Percentiles rank a stretch among this genome's conserved stretches.
These are phyloP conservation scores for Amniataba percoides DNA, from an alignment of 2,797 vertebrate species.

Conservation along the genomic window DNA sequence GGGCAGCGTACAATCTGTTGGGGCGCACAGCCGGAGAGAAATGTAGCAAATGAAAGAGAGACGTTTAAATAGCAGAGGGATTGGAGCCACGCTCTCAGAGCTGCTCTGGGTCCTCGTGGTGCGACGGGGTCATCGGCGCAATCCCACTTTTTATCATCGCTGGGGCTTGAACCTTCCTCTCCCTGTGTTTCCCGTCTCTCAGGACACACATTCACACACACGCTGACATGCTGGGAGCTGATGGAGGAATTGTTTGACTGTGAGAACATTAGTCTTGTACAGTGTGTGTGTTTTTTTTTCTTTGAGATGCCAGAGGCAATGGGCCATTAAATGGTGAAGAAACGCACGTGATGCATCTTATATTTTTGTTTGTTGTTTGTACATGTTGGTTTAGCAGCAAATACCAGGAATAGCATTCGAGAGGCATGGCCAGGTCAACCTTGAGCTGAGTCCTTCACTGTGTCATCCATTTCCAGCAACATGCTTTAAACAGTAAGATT, in stretches of 20 bases:
- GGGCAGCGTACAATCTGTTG: not conserved
- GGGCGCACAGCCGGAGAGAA: not conserved
- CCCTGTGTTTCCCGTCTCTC: slow-evolving; percentile 30
- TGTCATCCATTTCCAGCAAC: slow-evolving; percentile 16
- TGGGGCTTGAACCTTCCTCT: slow-evolving; percentile 42
- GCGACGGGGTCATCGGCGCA: slow-evolving; percentile 36
- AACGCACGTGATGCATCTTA: slow-evolving; percentile 21
- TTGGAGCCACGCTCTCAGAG: not conserved
- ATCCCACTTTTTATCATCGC: slow-evolving; percentile 38
- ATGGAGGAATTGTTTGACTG: slow-evolving; percentile 71
- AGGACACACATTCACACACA: slow-evolving; percentile 38
- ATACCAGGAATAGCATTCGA: slow-evolving; percentile 1
- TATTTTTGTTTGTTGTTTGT: slow-evolving; percentile 21
- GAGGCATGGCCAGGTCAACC: slow-evolving; percentile 9
- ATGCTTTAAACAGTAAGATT: not conserved
- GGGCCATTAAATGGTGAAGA: slow-evolving; percentile 10
- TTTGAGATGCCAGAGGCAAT: slow-evolving; percentile 25
- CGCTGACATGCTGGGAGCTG: slow-evolving; percentile 53
- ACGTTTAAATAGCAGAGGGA: slow-evolving; percentile 34
- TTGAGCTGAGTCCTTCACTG: slow-evolving; percentile 15
- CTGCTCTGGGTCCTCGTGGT: slow-evolving; percentile 15
- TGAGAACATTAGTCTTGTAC: slow-evolving; percentile 48
- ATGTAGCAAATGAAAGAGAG: slow-evolving; percentile 11
- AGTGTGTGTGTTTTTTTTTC: slow-evolving; percentile 13
- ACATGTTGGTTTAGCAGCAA: slow-evolving; percentile 3